Evolutionary conservation across 2,888 invertebrate species (phyloP), one percentile per base, ranked within the genome.

Genomic region (Glyphotaelius pellucidus): DNA sequence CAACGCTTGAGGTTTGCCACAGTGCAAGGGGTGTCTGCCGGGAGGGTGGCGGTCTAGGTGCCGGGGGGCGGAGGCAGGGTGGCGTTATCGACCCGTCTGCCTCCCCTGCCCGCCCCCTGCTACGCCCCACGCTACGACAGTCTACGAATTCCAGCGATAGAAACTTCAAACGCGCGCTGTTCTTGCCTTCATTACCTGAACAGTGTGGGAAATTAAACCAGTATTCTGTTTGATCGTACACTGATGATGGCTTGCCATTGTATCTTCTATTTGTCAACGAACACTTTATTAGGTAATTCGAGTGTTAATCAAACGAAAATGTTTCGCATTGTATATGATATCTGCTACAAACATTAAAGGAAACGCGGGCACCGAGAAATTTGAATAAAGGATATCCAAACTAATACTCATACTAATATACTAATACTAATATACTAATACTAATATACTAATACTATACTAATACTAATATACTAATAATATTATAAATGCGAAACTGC

Each of bases 1-100:
- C 67, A 67, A 67, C 67, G n/a, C n/a, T 67, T 25, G 67, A 67
- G 67, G 67, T 67, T 67, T 67, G 67, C 25, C 67, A 67, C 67
- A 9, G 67, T n/a, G 67, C 67, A 67, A n/a, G 67, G 67, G 67
- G 67, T 25, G 67, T 7, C 67, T 25, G 25, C 19, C 25, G 32
- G 30, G 47, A 15, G 86, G 86, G n/a, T 42, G 30, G 42, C 12
- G 47, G 86, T 86, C 25, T 30, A 9, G 30, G 38, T 25, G 30
- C 86, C 32, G 25, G n/a, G 86, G n/a, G 86, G 86, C 19, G 42
- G 86, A 9, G 47, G 47, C 30, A 81, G 81, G 81, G 81, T 31
- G 81, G 81, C 81, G 31, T n/a, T 86, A 86, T 86, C 86, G 86
- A 86, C 86, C 86, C 86, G 67, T 67, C 67, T 67, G 67, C 67